Percentiles rank a stretch among this genome's conserved stretches.
These are phyloP conservation scores for Aphis gossypii DNA, from an alignment of 1,140 invertebrate genomes.

Conservation along the genomic window DNA sequence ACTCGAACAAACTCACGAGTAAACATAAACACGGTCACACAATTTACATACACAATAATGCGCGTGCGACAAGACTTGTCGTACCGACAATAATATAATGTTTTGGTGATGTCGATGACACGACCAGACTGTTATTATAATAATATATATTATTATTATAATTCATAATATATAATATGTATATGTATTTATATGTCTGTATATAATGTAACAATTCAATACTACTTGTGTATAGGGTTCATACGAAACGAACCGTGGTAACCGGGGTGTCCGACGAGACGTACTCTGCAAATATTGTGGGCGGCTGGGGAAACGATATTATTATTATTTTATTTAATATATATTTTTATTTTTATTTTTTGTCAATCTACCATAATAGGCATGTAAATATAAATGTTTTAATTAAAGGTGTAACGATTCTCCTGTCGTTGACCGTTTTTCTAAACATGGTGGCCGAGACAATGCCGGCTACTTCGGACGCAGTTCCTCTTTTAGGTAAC, in stretches of 20 bases:
- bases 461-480: constrained; percentile 85
- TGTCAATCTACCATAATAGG: not conserved
- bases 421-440: constrained; percentile 88
- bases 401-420: constrained; percentile 82
- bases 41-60: not conserved
- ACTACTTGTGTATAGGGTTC: not conserved
- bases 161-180: constrained; percentile 19
- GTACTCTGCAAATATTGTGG: no score
- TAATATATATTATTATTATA: not conserved
- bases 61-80: not conserved
- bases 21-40: not conserved
- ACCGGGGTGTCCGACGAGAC: not conserved
- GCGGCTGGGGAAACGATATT: not conserved
- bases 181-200: constrained; percentile 14
- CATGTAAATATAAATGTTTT: constrained; percentile 59
- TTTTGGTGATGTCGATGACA: not conserved
- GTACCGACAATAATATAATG: not conserved
- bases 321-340: constrained; percentile 18
- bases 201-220: not conserved
- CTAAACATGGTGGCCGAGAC: constrained; percentile 84
- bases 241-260: not conserved
- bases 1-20: not conserved
- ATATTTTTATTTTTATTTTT: constrained; percentile 8
- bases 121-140: not conserved
- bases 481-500: constrained; percentile 83